phyloP scores from a whole-genome alignment of 2,113 vertebrate genomes.

The Hypocryptadius cinnamomeus region DNA sequence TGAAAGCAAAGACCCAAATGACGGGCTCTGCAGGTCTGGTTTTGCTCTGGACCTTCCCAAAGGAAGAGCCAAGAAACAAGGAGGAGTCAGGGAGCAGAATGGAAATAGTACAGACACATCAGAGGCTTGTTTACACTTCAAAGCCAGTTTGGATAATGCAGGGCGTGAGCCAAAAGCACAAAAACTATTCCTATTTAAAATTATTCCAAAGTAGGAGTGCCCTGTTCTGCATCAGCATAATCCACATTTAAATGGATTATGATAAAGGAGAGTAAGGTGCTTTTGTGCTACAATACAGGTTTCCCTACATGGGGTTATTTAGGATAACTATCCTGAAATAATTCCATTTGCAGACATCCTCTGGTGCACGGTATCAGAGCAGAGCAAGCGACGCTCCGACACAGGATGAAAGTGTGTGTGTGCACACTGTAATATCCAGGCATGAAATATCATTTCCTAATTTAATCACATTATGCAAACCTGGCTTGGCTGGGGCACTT shows the following conservation, averaged over 20 bases:
- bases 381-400: not conserved
- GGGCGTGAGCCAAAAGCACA: constrained; percentile 38
- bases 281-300: constrained; percentile 31
- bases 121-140: constrained; percentile 53
- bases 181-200: constrained; percentile 8
- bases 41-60: constrained; percentile 22
- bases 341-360: constrained; percentile 10
- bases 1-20: not conserved
- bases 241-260: not conserved
- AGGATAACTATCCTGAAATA: not conserved
- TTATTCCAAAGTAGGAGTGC: not conserved
- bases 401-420: not conserved
- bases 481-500: not conserved
- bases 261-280: constrained; percentile 21
- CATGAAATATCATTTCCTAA: not conserved
- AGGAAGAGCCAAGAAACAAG: not conserved
- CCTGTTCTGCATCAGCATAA: constrained; percentile 28
- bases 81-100: not conserved
- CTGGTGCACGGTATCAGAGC: not conserved
- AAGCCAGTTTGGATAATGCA: constrained; percentile 23
- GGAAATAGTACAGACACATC: constrained; percentile 1
- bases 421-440: not conserved
- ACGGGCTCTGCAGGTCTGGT: constrained; percentile 1
- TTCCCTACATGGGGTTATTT: not conserved
- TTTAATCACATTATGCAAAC: not conserved